These are phyloP conservation scores for Petrocephalus zakoni DNA, from an alignment of 2,113 vertebrate genomes.

Conservation along the genomic window DNA sequence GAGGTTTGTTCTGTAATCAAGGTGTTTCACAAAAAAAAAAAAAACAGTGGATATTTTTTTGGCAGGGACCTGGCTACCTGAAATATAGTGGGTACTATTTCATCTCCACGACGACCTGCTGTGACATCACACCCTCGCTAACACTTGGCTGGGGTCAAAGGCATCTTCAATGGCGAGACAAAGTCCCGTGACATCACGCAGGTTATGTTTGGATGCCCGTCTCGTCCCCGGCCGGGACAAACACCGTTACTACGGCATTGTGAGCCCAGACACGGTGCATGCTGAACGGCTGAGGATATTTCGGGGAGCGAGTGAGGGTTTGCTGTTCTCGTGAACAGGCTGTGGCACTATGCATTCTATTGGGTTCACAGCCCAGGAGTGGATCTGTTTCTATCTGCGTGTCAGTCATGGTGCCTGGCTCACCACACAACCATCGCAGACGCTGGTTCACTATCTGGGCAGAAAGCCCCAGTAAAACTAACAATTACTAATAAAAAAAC, in stretches of 20 bases:
- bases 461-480: neutral
- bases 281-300: neutral
- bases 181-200: neutral
- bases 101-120: neutral
- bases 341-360: neutral
- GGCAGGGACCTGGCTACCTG: neutral
- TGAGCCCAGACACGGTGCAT: neutral
- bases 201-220: neutral
- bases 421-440: neutral
- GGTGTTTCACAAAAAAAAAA: conserved; percentile 28
- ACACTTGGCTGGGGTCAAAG: neutral
- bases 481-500: neutral
- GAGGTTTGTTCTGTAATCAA: conserved; percentile 46
- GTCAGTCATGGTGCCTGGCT: neutral
- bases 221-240: neutral
- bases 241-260: neutral
- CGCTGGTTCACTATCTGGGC: neutral
- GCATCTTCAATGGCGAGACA: neutral
- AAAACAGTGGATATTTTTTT: neutral
- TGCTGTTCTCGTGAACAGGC: neutral
- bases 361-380: neutral
- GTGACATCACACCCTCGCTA: neutral
- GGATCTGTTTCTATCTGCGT: neutral
- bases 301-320: neutral
- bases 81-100: neutral